A percentile compares a stretch with the other conserved stretches of the same genome.
Evolutionary conservation across 2,797 vertebrate genomes (phyloP).

Genomic region (Oreonectes daqikongensis): DNA sequence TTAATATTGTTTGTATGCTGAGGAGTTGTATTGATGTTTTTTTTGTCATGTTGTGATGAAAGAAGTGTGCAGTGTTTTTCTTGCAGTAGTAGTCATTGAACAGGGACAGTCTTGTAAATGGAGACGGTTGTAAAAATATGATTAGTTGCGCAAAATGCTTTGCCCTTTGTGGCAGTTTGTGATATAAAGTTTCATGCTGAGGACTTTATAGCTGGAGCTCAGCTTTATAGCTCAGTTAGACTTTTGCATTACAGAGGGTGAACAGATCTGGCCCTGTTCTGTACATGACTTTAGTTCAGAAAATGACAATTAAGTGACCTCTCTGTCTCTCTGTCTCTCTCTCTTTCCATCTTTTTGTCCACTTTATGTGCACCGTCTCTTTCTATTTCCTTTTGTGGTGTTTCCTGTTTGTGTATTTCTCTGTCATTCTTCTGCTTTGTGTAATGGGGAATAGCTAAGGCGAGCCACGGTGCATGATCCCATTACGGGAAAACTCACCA

Average conservation of each 20-base stretch:
- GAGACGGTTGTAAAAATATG: conserved; percentile 35
- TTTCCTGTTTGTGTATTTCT: conserved; percentile 69
- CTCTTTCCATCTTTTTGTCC: conserved; percentile 79
- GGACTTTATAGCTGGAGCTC: not conserved
- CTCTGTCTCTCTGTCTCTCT: conserved; percentile 53
- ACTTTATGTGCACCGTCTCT: conserved; percentile 36
- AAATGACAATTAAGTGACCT: conserved; percentile 66
- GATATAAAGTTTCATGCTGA: not conserved
- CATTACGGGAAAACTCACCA: conserved; percentile 94
- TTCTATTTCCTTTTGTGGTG: conserved; percentile 46
- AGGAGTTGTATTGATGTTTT: conserved; percentile 55
- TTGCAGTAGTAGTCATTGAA: conserved; percentile 58
- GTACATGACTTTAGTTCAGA: conserved; percentile 35
- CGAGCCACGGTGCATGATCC: conserved; percentile 98
- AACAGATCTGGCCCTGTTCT: conserved; percentile 45
- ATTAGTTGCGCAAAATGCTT: not conserved
- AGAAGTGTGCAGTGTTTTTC: conserved; percentile 32
- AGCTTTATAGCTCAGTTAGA: not conserved
- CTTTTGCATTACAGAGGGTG: not conserved
- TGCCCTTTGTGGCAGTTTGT: not conserved
- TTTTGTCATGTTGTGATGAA: conserved; percentile 28
- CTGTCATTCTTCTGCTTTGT: conserved; percentile 83
- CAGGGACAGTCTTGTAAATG: conserved; percentile 43
- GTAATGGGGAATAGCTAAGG: conserved; percentile 86
- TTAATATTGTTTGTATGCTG: conserved; percentile 56